A percentile compares a stretch with the other conserved stretches of the same genome.
Conservation (phyloP, 2,888 invertebrate genomes). For the Steinernema hermaphroditum region DNA sequence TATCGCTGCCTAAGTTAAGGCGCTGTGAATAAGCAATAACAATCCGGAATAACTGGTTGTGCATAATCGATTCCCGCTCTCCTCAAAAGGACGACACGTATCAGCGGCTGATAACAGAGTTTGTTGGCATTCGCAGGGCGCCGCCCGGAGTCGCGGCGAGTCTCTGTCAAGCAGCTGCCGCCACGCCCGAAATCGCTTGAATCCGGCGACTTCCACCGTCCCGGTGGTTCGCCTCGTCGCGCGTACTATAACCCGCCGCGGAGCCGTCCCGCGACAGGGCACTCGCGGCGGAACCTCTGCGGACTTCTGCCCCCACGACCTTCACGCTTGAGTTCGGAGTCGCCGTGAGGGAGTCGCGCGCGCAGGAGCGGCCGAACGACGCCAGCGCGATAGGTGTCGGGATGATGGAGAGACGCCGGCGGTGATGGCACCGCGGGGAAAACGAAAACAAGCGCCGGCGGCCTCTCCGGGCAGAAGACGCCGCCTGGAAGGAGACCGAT, state of each 20-base stretch:
- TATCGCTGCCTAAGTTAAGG: background rate
- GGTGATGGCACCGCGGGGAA: background rate
- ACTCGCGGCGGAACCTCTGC: background rate
- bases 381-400: background rate
- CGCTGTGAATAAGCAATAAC: background rate
- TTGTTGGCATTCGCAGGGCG: background rate
- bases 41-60: background rate
- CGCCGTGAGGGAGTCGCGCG: background rate
- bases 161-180: slow-evolving; percentile 11
- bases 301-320: background rate
- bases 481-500: background rate
- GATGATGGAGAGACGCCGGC: background rate
- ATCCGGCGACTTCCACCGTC: background rate
- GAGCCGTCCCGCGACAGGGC: background rate
- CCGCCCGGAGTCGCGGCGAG: too few species aligned
- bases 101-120: background rate
- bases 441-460: background rate
- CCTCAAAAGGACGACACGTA: slow-evolving; percentile 24
- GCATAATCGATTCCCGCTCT: slow-evolving; percentile 10
- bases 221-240: background rate
- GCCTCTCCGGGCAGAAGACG: background rate
- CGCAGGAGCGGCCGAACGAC: background rate
- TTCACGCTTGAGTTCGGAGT: background rate
- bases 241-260: too few species aligned
- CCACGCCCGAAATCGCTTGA: background rate